Evolutionary conservation across 2,113 vertebrate species (phyloP), one percentile per base, ranked within the genome.

Genomic region (Callionymus lyra): DNA sequence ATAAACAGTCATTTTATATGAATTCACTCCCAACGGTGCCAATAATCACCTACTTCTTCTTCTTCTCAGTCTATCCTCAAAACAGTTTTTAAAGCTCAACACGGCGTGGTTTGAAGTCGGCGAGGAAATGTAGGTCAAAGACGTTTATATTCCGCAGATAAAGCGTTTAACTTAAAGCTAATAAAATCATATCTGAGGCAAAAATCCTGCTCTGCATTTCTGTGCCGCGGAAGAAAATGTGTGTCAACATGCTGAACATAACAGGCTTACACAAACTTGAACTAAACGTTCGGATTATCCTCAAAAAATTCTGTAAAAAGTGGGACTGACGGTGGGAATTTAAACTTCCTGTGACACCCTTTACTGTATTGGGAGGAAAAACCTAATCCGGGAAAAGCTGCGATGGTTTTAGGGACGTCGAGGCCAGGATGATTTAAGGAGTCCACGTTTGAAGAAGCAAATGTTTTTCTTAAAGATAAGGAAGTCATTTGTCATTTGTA

Each of bases 271-370:
- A 34, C 27, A 62, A 59, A 56, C 37, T 39, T 5, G 12, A 9
- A 16, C 12, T 2, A 31, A 8, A 45, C 44, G 41, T 50, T 57
- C 49, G 47, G 41, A 60, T 61, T 41, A 46, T 35, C 18, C 42
- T 48, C 13, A 18, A 1, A n/a, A n/a, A n/a, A 17, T 31, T 4
- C 8, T 12, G 16, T 34, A 35, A 47, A 47, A 12, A 33, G 32
- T 57, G 16, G n/a, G 14, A 12, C 37, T 35, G 42, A 15, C 19
- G 35, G 39, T 12, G 21, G 6, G 47, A 34, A 31, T 31, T 44
- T 39, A 34, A 44, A 43, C 31, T 34, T 9, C 33, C 33, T 35
- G 11, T 1, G 12, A 31, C 18, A 48, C 50, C 10, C 12, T 44
- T 6, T 44, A 31, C 10, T 34, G 9, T 17, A 32, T 11, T 34